Percentiles rank a stretch among this genome's conserved stretches.
Conservation (phyloP, 2,797 vertebrate species). For the Enteromius anoplus region DNA sequence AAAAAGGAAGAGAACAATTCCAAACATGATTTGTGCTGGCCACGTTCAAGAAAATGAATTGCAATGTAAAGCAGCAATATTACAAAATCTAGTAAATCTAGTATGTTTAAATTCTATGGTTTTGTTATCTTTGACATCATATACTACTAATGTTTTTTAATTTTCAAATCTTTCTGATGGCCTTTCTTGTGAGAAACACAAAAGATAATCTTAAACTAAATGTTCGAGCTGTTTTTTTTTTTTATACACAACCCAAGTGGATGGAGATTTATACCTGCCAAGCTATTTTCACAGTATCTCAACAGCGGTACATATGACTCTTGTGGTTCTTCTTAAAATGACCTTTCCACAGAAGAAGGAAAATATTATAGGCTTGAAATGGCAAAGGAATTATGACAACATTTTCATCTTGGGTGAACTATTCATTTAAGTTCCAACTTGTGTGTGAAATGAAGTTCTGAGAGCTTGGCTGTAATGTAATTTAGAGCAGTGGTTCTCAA, state of each 20-base stretch:
- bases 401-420: slow-evolving; percentile 4
- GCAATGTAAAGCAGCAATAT: background rate
- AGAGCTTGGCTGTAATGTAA: slow-evolving; percentile 16
- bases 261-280: background rate
- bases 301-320: background rate
- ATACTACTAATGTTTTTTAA: too few relatives aligned
- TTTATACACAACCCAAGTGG: too few relatives aligned
- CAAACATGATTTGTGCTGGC: background rate
- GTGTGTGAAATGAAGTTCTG: slow-evolving; percentile 13
- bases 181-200: background rate
- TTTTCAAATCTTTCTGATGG: background rate
- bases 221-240: background rate
- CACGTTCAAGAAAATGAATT: slow-evolving; percentile 3
- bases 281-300: background rate
- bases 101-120: too few relatives aligned
- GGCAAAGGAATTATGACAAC: background rate
- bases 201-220: background rate
- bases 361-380: background rate
- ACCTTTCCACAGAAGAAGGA: slow-evolving; percentile 1
- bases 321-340: background rate
- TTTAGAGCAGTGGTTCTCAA: slow-evolving; percentile 3
- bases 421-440: background rate
- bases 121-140: background rate
- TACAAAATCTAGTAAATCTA: background rate
- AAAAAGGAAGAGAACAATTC: background rate